Percentiles rank a stretch among this genome's conserved stretches.
Conservation (phyloP, 2,113 vertebrate genomes). For the Grus americana region DNA sequence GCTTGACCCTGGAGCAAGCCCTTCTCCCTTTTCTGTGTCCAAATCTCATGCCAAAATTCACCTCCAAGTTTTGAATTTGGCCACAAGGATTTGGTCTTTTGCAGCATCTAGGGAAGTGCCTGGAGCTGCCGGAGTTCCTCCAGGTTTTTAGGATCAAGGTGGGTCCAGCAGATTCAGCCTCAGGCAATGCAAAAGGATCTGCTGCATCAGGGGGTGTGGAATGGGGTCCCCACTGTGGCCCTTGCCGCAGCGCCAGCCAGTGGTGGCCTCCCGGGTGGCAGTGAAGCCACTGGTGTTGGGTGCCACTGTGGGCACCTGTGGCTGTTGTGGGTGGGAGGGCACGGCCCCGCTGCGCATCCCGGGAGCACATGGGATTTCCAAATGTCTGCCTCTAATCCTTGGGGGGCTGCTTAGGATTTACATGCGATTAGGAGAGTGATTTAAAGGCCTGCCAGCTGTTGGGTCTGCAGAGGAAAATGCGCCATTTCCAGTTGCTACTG, state of each 20-base stretch:
- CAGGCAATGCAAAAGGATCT: neutral
- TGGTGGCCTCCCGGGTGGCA: neutral
- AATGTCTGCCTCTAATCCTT: neutral
- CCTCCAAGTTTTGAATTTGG: neutral
- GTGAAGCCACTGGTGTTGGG: neutral
- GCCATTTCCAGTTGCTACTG: neutral
- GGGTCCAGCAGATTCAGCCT: neutral
- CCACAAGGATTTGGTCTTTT: neutral
- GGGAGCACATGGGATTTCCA: neutral
- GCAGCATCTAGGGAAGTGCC: neutral
- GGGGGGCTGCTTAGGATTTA: neutral
- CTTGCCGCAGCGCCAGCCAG: neutral
- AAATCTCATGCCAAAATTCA: neutral
- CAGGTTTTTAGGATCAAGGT: neutral
- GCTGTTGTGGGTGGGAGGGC: rapidly evolving
- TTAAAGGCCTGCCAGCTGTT: constrained; percentile 8
- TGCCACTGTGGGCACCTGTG: neutral
- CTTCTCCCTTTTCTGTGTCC: neutral
- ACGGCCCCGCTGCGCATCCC: rapidly evolving
- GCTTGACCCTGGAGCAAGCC: neutral
- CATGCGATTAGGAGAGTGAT: neutral
- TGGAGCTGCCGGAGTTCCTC: neutral
- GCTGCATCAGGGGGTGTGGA: neutral
- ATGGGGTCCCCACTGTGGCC: neutral
- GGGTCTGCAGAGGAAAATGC: neutral